Evolutionary conservation across 1,140 invertebrate species (phyloP), one percentile per base, ranked within the genome.

Genomic region (Drosophila saltans): DNA sequence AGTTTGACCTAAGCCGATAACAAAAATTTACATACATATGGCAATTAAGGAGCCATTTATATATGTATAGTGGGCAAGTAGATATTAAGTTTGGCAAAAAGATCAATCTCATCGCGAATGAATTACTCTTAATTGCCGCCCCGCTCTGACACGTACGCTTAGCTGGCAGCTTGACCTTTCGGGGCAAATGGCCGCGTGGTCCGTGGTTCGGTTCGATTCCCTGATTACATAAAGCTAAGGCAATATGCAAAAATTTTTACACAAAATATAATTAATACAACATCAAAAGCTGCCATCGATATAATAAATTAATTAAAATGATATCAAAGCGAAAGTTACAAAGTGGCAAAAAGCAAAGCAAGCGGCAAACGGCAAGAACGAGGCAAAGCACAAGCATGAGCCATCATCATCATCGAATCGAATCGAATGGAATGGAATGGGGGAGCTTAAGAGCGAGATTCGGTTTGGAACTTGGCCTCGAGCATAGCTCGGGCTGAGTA

Each of bases 221-320:
- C 39, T 68, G 55, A 62, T 76, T 76, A 66, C 73, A 72, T 79
- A 72, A 72, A 61, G n/a, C 36, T 39, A 60, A 70, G 62, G 74
- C 57, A 81, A 82, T 74, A 74, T 86, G 83, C 82, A 81, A 88
- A 88, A 67, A 60, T 52, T 52, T 66, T 59, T 62, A 67, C 52
- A 66, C 59, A 58, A 67, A 69, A 59, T 52, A 72, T 66, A 67
- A 80, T 75, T 75, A 78, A 68, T 71, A 39, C 72, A 69, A 80
- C 72, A 71, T 68, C 65, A 75, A 81, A 52, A 71, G 66, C 69
- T 76, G 63, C 72, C 72, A 76, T 73, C 67, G 57, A 82, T 83
- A 75, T 83, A 68, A 89, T 89, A 89, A 89, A 89, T 89, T 89
- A 89, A 90, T 89, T 89, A 90, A 80, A 80, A 70, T 74, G 43